These are phyloP conservation scores for Geococcyx californianus DNA, from an alignment of 2,113 vertebrate species.

Conservation along the genomic window DNA sequence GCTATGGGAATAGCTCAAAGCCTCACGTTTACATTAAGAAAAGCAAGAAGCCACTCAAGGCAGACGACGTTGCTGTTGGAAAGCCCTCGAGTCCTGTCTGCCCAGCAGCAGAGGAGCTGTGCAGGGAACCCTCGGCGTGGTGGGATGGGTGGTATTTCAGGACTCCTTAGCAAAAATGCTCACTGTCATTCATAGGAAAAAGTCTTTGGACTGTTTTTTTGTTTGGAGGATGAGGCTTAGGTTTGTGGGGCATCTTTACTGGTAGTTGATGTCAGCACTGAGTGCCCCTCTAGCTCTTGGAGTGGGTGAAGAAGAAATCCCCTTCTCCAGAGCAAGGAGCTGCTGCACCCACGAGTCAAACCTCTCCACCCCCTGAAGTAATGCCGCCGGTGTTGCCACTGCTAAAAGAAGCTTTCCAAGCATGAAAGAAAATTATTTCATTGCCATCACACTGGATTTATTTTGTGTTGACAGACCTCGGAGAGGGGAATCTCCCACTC, in stretches of 20 bases:
- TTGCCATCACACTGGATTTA: not conserved
- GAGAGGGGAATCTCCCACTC: not conserved
- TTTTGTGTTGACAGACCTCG: not conserved
- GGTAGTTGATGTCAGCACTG: accelerated
- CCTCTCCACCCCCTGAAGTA: not conserved
- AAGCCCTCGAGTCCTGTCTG: not conserved
- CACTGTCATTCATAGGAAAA: not conserved
- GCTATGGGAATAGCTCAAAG: slow-evolving; percentile 23
- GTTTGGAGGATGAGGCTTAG: not conserved
- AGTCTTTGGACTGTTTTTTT: not conserved
- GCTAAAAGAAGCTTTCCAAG: not conserved
- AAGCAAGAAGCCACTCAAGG: slow-evolving; percentile 3
- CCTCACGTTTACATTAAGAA: not conserved
- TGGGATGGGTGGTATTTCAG: not conserved
- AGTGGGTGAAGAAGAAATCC: not conserved
- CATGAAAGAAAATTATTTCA: not conserved
- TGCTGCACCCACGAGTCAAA: not conserved
- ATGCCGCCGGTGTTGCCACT: not conserved
- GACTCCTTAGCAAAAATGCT: not conserved
- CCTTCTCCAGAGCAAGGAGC: not conserved
- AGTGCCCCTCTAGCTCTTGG: not conserved
- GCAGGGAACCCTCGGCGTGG: not conserved
- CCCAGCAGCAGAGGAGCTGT: not conserved
- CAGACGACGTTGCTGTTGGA: not conserved
- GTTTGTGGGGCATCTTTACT: not conserved